phyloP scores from a whole-genome alignment of 2,797 vertebrate species.

The Ficedula albicollis region DNA sequence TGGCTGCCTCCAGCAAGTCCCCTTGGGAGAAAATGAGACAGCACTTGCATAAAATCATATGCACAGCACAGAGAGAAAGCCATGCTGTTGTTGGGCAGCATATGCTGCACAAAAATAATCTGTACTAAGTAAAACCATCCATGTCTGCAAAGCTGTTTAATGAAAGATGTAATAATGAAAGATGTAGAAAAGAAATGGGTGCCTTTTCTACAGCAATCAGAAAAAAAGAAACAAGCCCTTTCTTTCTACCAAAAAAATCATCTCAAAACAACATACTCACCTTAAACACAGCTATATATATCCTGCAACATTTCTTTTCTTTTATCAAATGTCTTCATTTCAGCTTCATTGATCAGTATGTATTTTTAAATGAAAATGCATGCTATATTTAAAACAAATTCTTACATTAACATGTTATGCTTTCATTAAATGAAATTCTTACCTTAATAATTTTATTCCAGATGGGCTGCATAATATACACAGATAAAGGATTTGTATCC shows the following conservation, averaged over 20 bases:
- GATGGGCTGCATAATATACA: slow-evolving; percentile 75
- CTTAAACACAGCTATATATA: background rate
- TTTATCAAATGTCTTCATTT: background rate
- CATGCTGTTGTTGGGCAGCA: slow-evolving; percentile 17
- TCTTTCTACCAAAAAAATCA: background rate
- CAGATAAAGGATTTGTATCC: slow-evolving; percentile 76
- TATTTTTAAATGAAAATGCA: background rate
- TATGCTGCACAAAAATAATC: background rate
- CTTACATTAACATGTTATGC: background rate
- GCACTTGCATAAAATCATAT: slow-evolving; percentile 31
- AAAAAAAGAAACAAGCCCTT: background rate
- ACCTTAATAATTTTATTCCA: slow-evolving; percentile 75
- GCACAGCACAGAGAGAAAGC: slow-evolving; percentile 6
- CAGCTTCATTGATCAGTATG: background rate
- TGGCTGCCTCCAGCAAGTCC: background rate
- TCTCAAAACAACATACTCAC: background rate
- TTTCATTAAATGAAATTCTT: slow-evolving; percentile 9
- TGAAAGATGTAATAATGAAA: background rate
- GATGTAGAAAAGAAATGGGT: background rate
- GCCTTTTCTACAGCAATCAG: background rate
- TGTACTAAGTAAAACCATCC: background rate
- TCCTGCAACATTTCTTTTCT: background rate
- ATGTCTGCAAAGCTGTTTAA: slow-evolving; percentile 23
- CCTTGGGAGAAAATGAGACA: slow-evolving; percentile 50
- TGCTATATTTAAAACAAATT: background rate